phyloP scores from a whole-genome alignment of 2,888 invertebrate species.

The Litoditis marina region DNA sequence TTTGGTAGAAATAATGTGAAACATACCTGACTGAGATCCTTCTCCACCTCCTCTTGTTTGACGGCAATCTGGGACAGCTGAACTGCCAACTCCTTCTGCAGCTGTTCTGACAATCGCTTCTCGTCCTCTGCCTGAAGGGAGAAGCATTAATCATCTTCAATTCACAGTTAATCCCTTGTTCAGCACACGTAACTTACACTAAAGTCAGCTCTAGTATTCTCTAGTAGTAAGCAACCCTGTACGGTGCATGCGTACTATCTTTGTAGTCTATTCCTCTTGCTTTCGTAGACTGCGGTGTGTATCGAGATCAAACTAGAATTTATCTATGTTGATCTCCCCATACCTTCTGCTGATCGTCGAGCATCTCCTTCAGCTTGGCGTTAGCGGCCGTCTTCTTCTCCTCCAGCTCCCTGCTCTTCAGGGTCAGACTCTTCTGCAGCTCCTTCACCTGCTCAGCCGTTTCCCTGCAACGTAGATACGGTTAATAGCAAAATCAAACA shows the following conservation, averaged over 20 bases:
- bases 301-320: too few relatives aligned
- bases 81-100: constrained; percentile 92
- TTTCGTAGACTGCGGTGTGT: too few relatives aligned
- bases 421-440: constrained; percentile 95
- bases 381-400: constrained; percentile 98
- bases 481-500: background rate
- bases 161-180: too few relatives aligned
- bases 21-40: constrained; percentile 74
- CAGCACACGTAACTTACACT: too few relatives aligned
- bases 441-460: constrained; percentile 99
- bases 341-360: constrained; percentile 71
- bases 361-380: constrained; percentile 97
- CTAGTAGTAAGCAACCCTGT: background rate
- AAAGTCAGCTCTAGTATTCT: constrained; percentile 69
- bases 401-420: constrained; percentile 76
- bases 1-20: background rate
- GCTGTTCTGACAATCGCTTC: constrained; percentile 94
- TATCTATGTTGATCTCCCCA: too few relatives aligned
- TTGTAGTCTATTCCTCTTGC: constrained; percentile 72
- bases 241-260: background rate
- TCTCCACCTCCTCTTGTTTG: constrained; percentile 90
- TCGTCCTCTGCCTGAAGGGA: constrained; percentile 99
- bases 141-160: background rate
- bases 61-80: constrained; percentile 83
- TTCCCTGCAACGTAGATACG: constrained; percentile 70